phyloP scores from a whole-genome alignment of 2,797 vertebrate genomes.

The Sebastes goodei region DNA sequence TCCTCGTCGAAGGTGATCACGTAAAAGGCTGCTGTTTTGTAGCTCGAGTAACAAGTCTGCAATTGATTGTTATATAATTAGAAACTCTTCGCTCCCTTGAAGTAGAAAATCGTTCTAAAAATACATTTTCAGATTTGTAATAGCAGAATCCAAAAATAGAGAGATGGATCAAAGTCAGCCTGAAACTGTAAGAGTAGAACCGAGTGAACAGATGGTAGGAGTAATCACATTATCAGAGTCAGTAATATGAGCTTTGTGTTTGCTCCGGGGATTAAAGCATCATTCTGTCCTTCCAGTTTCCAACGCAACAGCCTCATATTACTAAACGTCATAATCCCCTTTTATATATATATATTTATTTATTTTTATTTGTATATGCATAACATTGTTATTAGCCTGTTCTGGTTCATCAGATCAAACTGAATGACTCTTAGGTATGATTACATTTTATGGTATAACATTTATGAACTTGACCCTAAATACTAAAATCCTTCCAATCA shows the following conservation, averaged over 20 bases:
- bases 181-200: not conserved
- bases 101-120: not conserved
- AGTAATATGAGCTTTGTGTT: conserved; percentile 17
- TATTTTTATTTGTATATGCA: not conserved
- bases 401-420: conserved; percentile 2
- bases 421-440: not conserved
- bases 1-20: not conserved
- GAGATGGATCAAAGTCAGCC: not conserved
- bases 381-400: not conserved
- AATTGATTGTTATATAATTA: not conserved
- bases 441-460: not conserved
- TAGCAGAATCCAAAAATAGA: not conserved
- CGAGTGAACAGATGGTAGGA: conserved; percentile 16
- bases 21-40: not conserved
- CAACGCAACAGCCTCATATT: not conserved
- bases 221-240: conserved; percentile 5
- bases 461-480: not conserved
- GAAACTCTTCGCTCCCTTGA: not conserved
- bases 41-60: not conserved
- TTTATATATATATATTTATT: not conserved
- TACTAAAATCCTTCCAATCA: not conserved
- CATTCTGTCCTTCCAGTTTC: not conserved
- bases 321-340: conserved; percentile 12
- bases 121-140: not conserved
- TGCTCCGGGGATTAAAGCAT: not conserved